phyloP scores from a whole-genome alignment of 2,888 invertebrate species.

The Microplitis manilae region DNA sequence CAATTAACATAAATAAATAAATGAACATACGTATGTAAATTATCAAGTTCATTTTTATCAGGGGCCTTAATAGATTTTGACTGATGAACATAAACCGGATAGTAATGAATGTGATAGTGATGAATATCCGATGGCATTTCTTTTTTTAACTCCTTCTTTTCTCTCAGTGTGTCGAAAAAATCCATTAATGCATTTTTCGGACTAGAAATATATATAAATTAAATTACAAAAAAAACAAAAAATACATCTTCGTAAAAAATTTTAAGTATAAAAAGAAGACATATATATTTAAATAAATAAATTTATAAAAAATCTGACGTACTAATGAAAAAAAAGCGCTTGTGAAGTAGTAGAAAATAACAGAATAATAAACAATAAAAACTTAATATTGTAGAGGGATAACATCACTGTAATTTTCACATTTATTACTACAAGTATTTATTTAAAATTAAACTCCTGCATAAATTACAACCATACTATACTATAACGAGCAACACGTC shows the following conservation, averaged over 20 bases:
- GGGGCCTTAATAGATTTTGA: slow-evolving; percentile 52
- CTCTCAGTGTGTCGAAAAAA: slow-evolving; percentile 53
- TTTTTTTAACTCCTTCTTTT: slow-evolving; percentile 51
- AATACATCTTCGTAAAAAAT: background rate
- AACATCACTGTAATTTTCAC: slow-evolving; percentile 40
- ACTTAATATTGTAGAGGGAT: slow-evolving; percentile 13
- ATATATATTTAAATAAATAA: background rate
- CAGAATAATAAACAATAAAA: slow-evolving; percentile 39
- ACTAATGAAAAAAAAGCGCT: slow-evolving; percentile 59
- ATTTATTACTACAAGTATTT: slow-evolving; percentile 40
- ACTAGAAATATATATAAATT: slow-evolving; percentile 50
- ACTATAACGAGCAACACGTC: slow-evolving; percentile 29
- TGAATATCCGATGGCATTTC: slow-evolving; percentile 51
- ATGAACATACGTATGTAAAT: slow-evolving; percentile 52
- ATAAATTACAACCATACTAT: background rate
- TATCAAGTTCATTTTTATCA: slow-evolving; percentile 52
- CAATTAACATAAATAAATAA: background rate
- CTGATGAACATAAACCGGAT: slow-evolving; percentile 47
- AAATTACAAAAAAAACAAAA: background rate
- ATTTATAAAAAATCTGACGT: slow-evolving; percentile 45
- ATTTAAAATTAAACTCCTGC: slow-evolving; percentile 7
- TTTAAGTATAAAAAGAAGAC: background rate
- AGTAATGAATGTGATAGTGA: slow-evolving; percentile 63
- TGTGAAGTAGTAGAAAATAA: slow-evolving; percentile 51
- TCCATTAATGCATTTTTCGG: slow-evolving; percentile 54